Conservation (phyloP, 2,888 invertebrate species). For the Thecophora atra region DNA sequence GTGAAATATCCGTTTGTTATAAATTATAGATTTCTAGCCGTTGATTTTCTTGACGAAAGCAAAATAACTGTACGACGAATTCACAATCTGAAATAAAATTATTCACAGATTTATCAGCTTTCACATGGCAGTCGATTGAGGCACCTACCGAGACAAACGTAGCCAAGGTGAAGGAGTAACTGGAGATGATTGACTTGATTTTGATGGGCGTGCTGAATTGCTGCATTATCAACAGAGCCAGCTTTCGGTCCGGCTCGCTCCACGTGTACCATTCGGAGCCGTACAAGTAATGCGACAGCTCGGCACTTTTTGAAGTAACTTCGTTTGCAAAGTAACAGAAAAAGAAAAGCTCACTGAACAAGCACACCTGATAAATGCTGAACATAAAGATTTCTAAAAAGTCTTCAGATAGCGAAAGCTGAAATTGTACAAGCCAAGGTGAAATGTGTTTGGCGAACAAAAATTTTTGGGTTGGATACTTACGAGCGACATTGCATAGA, state of each 20-base stretch:
- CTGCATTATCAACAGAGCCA: constrained; percentile 51
- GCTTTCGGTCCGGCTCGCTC: constrained; percentile 44
- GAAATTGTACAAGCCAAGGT: neutral
- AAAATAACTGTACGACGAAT: constrained; percentile 50
- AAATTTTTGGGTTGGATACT: constrained; percentile 33
- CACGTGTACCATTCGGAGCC: constrained; percentile 51
- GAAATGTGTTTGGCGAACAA: neutral
- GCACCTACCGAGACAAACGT: constrained; percentile 53
- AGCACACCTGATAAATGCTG: constrained; percentile 48
- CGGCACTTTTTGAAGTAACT: constrained; percentile 48
- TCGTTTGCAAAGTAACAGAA: constrained; percentile 53
- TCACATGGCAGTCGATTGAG: too few relatives aligned
- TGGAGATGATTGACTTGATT: constrained; percentile 50
- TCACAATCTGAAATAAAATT: constrained; percentile 47
- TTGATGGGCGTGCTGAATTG: constrained; percentile 46
- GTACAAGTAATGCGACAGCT: constrained; percentile 49
- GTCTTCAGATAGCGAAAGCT: constrained; percentile 12
- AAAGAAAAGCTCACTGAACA: constrained; percentile 53
- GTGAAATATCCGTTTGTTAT: too few relatives aligned
- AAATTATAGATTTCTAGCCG: constrained; percentile 28
- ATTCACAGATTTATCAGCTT: too few relatives aligned
- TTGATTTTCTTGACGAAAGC: constrained; percentile 46
- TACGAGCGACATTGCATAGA: constrained; percentile 53
- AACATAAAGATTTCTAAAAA: neutral
- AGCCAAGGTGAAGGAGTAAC: constrained; percentile 49